These are phyloP conservation scores for Cryptophagus acutangulus DNA, from an alignment of 2,888 invertebrate genomes.

Conservation along the genomic window DNA sequence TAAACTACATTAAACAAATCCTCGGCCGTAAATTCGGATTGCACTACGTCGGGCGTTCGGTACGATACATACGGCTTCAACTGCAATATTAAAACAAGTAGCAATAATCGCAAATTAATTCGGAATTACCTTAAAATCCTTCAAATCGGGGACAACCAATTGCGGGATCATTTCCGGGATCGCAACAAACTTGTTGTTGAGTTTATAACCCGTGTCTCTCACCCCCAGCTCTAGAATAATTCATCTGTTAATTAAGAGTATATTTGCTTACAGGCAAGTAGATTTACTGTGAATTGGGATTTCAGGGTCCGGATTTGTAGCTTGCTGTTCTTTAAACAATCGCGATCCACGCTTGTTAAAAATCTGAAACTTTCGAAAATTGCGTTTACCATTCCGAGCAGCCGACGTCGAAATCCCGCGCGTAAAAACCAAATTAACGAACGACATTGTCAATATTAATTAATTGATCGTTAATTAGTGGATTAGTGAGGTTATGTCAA, in stretches of 20 bases:
- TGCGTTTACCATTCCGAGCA: conserved; percentile 62
- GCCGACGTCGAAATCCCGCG: conserved; percentile 53
- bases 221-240: conserved; percentile 60
- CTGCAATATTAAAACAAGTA: conserved; percentile 45
- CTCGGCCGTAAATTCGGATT: conserved; percentile 76
- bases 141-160: conserved; percentile 85
- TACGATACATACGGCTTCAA: conserved; percentile 95
- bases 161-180: conserved; percentile 90
- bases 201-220: conserved; percentile 58
- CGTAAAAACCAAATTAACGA: conserved; percentile 41
- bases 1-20: conserved; percentile 80
- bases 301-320: conserved; percentile 55
- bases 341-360: conserved; percentile 71
- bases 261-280: conserved; percentile 5
- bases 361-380: conserved; percentile 75
- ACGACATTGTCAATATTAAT: conserved; percentile 31
- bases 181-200: conserved; percentile 54
- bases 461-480: no score
- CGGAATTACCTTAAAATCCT: conserved; percentile 59
- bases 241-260: no score
- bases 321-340: conserved; percentile 59
- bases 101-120: neutral
- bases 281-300: conserved; percentile 61
- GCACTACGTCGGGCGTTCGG: conserved; percentile 65
- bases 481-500: conserved; percentile 10